Evolutionary conservation across 30 jellyfish, hydroid and myxozoan genomes (phyloP), one percentile per base, ranked within the genome.

Genomic region (Nemopilema nomurai): DNA sequence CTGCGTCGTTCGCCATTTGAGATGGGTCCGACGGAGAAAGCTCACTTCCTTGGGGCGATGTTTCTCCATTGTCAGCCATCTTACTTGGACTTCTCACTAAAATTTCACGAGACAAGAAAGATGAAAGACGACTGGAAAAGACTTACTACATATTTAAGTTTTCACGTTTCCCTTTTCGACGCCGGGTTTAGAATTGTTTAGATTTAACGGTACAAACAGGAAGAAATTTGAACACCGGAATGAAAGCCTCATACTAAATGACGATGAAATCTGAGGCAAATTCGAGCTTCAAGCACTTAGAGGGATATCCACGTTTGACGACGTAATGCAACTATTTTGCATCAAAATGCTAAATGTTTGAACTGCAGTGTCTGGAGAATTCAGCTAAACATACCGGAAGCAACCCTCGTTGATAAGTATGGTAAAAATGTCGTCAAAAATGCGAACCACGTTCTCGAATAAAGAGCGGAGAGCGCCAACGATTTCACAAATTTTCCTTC

Each of bases 1-100:
- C 98, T 41, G 98, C 98, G 83, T 92, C 98, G 72, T 95, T 88
- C 7, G 98, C 96, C 96, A 92, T 92, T 82, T 87, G 97, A 23
- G 90, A 89, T 0, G 98, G 97, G 28, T 87, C 97, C 64, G 98
- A 50, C 22, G 88, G 80, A 33, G 90, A 75, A 4, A 84, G 83
- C 69, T 71, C 84, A 50, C 83, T 83, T 53, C 74, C 89, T 80
- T 90, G 89, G 18, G 88, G 90, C 52, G 96, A 81, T 62, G 91
- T 31, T 41, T 89, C 77, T 21, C 82, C 79, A 65, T 77, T 81
- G 85, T 91, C 98, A 69, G 98, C 98, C 97, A 92, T 87, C 41
- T 86, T 90, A 64, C 53, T 26, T 1, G 49, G 84, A 74, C 21
- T 18, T 31, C 18, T 6, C 62, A 4, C 52, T 28, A 18, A 26